These are phyloP conservation scores for Crypturellus tataupa DNA, from an alignment of 2,797 vertebrate species.

Conservation along the genomic window DNA sequence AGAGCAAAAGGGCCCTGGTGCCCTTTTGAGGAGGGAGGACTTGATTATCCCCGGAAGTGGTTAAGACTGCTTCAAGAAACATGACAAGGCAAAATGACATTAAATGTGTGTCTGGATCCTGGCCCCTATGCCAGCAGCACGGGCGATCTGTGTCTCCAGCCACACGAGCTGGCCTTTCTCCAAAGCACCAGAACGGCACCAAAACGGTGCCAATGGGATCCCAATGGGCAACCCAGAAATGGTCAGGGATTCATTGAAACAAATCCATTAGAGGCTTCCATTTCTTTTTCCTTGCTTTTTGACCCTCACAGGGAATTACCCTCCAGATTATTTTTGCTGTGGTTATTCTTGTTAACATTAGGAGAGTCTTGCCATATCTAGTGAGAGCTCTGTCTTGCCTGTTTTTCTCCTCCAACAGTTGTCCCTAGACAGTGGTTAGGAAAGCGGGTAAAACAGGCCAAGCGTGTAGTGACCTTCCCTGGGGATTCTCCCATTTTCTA, in stretches of 20 bases:
- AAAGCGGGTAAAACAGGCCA: background rate
- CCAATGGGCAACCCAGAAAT: too few species aligned
- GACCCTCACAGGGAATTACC: background rate
- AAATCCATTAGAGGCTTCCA: background rate
- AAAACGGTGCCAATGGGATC: background rate
- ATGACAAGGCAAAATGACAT: background rate
- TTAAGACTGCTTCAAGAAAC: too few species aligned
- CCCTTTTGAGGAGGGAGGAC: too few species aligned
- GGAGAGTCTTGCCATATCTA: background rate
- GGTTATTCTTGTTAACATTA: background rate
- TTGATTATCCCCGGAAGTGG: too few species aligned
- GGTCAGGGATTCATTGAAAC: background rate
- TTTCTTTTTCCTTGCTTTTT: background rate
- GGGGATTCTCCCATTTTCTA: background rate
- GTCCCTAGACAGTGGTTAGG: background rate
- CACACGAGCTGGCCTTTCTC: fast-evolving
- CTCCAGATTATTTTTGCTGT: background rate
- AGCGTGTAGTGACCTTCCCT: background rate
- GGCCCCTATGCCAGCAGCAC: fast-evolving
- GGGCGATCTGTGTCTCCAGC: background rate
- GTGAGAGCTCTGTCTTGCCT: background rate
- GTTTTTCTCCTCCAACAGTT: background rate
- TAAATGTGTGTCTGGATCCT: background rate
- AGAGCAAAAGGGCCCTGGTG: too few species aligned
- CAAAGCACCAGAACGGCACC: background rate